phyloP scores from a whole-genome alignment of 2,888 invertebrate genomes.

The Zygothrica quintamaculata region DNA sequence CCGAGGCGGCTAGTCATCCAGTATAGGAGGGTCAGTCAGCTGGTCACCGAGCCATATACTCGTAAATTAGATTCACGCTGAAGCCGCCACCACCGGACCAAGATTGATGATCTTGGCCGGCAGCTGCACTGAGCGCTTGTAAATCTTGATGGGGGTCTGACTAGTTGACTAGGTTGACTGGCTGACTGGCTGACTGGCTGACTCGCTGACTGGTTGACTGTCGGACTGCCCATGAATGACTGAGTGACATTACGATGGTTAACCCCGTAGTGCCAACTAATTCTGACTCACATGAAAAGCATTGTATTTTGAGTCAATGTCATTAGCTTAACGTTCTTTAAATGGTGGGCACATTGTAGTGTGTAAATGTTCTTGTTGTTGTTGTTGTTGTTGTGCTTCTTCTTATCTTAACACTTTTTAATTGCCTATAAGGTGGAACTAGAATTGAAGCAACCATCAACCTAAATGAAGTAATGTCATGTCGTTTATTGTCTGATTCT shows the following conservation, averaged over 20 bases:
- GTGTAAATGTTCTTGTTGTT: constrained; percentile 29
- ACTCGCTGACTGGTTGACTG: constrained; percentile 2
- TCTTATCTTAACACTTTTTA: constrained; percentile 72
- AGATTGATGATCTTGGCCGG: constrained; percentile 72
- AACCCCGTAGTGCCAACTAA: constrained; percentile 27
- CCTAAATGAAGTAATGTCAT: background rate
- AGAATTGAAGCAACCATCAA: background rate
- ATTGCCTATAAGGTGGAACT: constrained; percentile 45
- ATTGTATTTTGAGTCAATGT: constrained; percentile 66
- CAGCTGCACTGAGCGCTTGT: constrained; percentile 60
- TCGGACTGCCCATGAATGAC: constrained; percentile 37
- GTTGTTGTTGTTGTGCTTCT: too few species aligned
- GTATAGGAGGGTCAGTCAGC: background rate
- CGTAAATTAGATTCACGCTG: constrained; percentile 71
- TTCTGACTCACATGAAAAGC: constrained; percentile 46
- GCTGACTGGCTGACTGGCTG: constrained; percentile 3
- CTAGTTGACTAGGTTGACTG: constrained; percentile 16
- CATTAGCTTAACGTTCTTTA: constrained; percentile 63
- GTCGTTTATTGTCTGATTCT: constrained; percentile 8
- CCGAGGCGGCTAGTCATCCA: background rate
- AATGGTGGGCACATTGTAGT: constrained; percentile 25
- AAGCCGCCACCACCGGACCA: constrained; percentile 31
- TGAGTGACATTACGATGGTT: constrained; percentile 74
- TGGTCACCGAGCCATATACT: constrained; percentile 23
- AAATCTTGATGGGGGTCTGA: constrained; percentile 48